Evolutionary conservation across 2,797 vertebrate species (phyloP), one percentile per base, ranked within the genome.

Genomic region (Enteromius trimaculatus): DNA sequence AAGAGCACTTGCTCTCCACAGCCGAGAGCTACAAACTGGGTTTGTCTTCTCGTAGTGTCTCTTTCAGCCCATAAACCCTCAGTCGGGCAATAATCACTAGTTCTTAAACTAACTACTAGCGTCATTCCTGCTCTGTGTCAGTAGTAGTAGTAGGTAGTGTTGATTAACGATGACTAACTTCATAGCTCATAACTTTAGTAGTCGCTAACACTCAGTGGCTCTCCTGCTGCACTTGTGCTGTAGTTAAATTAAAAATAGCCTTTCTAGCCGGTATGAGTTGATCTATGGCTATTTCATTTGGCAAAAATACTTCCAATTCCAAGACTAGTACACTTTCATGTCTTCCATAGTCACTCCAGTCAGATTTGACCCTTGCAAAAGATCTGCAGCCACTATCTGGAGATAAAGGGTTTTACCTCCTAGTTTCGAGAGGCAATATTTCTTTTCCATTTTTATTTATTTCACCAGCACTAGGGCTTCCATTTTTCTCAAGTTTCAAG

Each of bases 131-230:
- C 87, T 91, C 86, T 44, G 68, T 79, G 69, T 83, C 60, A 60
- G 72, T 92, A 90, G 90, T 87, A 84, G 34, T 37, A 37, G 85
- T 90, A 86, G 87, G 74, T 86, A 34, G 87, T 89, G 89, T 92
- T 92, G 90, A 91, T 93, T 80, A 84, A 90, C 87, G 76, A 88
- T 86, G 77, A 95, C 94, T 95, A 95, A 95, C 93, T 89, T 91
- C 89, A 90, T 89, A 80, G 42, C 53, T 77, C 51, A 58, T 69
- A 74, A 68, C 4, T n/a, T 69, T 21, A 51, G 74, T 83, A 79
- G 80, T 75, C 1, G 37, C 80, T 86, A 82, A 86, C 72, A 53
- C 58, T 49, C 23, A 23, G 10, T 31, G 74, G 31, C 53, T 80
- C 64, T 80, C 51, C 51, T 26, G 58, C 78, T 76, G 83, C 72